These are phyloP conservation scores for Centropus bengalensis DNA, from an alignment of 2,113 vertebrate genomes.

Conservation along the genomic window DNA sequence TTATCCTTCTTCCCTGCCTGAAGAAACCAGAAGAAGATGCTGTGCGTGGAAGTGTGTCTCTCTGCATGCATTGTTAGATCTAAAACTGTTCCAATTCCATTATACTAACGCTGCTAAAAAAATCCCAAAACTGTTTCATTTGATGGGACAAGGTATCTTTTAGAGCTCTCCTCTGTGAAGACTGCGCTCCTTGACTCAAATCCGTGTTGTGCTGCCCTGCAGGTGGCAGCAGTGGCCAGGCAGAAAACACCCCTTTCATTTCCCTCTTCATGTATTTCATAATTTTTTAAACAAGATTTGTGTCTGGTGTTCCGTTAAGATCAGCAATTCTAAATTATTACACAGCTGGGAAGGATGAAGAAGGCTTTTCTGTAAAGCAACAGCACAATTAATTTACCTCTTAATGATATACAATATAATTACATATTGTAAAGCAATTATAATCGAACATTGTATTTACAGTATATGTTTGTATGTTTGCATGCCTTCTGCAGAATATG, in stretches of 20 bases:
- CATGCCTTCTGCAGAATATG: background rate
- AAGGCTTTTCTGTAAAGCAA: background rate
- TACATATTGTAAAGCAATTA: background rate
- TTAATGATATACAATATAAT: background rate
- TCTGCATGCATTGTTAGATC: background rate
- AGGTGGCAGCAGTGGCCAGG: conserved; percentile 24
- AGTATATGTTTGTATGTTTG: background rate
- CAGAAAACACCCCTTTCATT: background rate
- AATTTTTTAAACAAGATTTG: background rate
- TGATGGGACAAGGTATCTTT: background rate
- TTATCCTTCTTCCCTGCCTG: background rate
- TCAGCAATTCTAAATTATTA: background rate
- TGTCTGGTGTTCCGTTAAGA: background rate
- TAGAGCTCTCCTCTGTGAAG: background rate
- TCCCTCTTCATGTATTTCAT: background rate
- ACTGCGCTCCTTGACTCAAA: background rate
- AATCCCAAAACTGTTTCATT: background rate
- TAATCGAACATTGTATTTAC: background rate
- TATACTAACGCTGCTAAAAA: background rate
- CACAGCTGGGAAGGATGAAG: background rate
- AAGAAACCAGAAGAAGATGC: background rate
- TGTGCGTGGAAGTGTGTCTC: fast-evolving
- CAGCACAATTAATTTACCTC: background rate
- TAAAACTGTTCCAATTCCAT: background rate
- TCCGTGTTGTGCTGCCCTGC: background rate